A percentile compares a stretch with the other conserved stretches of the same genome.
Evolutionary conservation across 2,797 vertebrate genomes (phyloP).

Genomic region (Columba guinea): DNA sequence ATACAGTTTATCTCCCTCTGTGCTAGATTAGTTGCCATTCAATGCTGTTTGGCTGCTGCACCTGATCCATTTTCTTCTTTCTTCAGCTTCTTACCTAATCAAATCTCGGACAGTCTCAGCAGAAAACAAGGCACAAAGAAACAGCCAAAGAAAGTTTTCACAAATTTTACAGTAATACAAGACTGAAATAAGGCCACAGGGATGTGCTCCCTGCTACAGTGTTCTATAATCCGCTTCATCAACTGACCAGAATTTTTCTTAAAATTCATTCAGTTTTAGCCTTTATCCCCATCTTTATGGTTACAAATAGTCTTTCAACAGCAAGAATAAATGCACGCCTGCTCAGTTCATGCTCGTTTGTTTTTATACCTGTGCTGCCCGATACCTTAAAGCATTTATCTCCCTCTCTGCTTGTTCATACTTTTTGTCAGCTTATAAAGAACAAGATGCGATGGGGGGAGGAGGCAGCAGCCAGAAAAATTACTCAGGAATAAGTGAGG

Average conservation of each 20-base stretch:
- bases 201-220: background rate
- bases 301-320: background rate
- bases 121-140: background rate
- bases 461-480: background rate
- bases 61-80: background rate
- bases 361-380: background rate
- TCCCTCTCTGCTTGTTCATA: background rate
- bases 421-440: background rate
- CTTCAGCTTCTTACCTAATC: background rate
- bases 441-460: fast-evolving
- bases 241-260: background rate
- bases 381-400: background rate
- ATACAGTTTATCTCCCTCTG: background rate
- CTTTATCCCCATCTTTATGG: background rate
- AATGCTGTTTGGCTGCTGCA: background rate
- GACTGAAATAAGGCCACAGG: background rate
- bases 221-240: background rate
- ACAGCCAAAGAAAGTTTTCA: background rate
- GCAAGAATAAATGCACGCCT: background rate
- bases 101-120: background rate
- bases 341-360: background rate
- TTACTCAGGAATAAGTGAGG: background rate
- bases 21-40: background rate
- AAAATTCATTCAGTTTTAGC: background rate
- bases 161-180: background rate